phyloP scores from a whole-genome alignment of 2,113 vertebrate species.

The Capricornis sumatraensis region DNA sequence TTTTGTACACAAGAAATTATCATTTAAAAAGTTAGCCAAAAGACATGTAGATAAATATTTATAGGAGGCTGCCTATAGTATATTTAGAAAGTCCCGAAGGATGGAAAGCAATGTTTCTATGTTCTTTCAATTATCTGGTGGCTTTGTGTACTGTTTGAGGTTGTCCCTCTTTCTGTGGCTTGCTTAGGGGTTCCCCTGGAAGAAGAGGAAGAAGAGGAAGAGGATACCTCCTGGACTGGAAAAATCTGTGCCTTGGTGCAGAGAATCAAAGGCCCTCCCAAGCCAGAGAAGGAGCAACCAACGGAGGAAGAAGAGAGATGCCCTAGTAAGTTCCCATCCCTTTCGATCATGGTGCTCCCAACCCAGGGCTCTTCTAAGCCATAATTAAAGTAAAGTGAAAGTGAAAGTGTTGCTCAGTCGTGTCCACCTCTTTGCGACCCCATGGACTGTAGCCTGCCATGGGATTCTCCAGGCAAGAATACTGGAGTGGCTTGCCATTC shows the following conservation, averaged over 20 bases:
- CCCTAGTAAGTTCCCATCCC: constrained; percentile 88
- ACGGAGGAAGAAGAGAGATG: constrained; percentile 85
- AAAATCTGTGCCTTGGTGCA: constrained; percentile 90
- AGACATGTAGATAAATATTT: neutral
- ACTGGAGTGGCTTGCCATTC: neutral
- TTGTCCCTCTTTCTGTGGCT: constrained; percentile 60
- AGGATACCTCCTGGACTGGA: constrained; percentile 89
- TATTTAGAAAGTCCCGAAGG: neutral
- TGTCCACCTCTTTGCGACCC: neutral
- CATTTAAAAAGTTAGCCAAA: neutral
- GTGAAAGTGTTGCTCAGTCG: neutral
- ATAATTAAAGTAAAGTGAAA: neutral
- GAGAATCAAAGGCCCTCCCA: constrained; percentile 92
- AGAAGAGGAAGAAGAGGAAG: constrained; percentile 89
- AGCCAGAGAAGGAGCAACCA: constrained; percentile 84
- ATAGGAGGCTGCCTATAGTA: neutral
- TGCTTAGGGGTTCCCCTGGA: constrained; percentile 92
- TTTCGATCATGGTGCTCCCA: neutral
- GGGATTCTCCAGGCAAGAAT: neutral
- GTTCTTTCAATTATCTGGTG: neutral
- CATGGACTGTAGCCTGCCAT: neutral
- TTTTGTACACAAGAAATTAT: neutral
- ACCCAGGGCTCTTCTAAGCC: neutral
- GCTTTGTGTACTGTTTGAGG: neutral
- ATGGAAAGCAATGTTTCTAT: neutral